A percentile compares a stretch with the other conserved stretches of the same genome.
Evolutionary conservation across 2,113 vertebrate genomes (phyloP).

Genomic region (Ptychochromis oligacanthus): DNA sequence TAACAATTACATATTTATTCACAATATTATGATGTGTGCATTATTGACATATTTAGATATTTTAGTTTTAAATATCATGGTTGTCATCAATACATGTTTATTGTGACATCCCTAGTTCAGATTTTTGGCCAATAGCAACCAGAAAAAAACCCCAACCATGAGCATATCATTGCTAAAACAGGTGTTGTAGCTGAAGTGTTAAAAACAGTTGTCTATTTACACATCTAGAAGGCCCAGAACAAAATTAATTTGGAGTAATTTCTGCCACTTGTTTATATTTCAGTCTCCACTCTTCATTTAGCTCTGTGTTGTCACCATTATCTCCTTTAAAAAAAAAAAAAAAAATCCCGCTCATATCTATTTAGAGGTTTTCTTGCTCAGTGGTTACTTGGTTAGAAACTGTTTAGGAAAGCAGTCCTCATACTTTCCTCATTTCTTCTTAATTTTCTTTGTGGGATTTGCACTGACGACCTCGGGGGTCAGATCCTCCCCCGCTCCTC

Average conservation of each 20-base stretch:
- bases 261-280: neutral
- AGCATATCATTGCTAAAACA: neutral
- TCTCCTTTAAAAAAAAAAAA: too few relatives aligned
- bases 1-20: neutral
- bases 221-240: neutral
- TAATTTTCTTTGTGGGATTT: constrained; percentile 16
- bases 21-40: neutral
- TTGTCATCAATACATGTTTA: neutral
- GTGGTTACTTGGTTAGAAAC: neutral
- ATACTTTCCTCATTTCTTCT: neutral
- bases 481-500: constrained; percentile 6
- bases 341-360: too few relatives aligned
- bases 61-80: neutral
- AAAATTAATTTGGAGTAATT: neutral
- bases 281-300: neutral
- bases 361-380: too few relatives aligned
- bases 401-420: neutral
- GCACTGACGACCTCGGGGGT: constrained; percentile 21
- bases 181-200: neutral
- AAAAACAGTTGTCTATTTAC: neutral
- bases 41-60: neutral
- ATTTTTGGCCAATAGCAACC: neutral
- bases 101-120: neutral
- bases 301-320: neutral
- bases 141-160: neutral